Conservation (phyloP, 2,113 vertebrate species). For the Psilopsiagon aurifrons region DNA sequence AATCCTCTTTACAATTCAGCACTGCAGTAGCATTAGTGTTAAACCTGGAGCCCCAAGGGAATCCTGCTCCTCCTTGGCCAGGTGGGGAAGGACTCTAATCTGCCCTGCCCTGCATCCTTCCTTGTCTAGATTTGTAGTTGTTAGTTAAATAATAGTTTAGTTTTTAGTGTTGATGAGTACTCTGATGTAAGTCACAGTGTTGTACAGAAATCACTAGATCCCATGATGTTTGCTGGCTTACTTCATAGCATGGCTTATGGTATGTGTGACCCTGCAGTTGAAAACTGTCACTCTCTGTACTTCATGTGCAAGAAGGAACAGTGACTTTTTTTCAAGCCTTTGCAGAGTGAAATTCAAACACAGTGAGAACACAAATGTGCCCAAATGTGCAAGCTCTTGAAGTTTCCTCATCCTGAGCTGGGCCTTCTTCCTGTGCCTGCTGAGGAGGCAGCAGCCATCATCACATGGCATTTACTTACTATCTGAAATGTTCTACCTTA, state of each 20-base stretch:
- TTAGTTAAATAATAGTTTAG: neutral
- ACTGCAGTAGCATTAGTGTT: conserved; percentile 18
- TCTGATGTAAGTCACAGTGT: neutral
- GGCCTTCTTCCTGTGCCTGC: neutral
- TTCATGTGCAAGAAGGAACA: neutral
- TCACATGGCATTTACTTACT: neutral
- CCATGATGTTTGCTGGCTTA: neutral
- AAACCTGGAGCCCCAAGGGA: neutral
- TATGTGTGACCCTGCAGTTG: neutral
- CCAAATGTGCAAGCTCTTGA: neutral
- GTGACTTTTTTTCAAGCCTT: neutral
- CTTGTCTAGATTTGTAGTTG: neutral
- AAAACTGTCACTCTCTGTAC: neutral
- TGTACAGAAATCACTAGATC: neutral
- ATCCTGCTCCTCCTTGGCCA: neutral
- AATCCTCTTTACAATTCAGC: conserved; percentile 59
- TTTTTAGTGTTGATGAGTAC: neutral
- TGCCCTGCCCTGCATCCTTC: neutral
- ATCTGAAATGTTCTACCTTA: conserved; percentile 10
- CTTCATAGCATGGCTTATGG: neutral
- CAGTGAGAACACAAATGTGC: neutral
- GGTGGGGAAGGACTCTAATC: neutral
- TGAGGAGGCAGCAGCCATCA: neutral
- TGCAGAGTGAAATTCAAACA: neutral
- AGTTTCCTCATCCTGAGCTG: neutral